Percentiles rank a stretch among this genome's conserved stretches.
Evolutionary conservation across 2,888 invertebrate species (phyloP).

Genomic region (Meganola albula): DNA sequence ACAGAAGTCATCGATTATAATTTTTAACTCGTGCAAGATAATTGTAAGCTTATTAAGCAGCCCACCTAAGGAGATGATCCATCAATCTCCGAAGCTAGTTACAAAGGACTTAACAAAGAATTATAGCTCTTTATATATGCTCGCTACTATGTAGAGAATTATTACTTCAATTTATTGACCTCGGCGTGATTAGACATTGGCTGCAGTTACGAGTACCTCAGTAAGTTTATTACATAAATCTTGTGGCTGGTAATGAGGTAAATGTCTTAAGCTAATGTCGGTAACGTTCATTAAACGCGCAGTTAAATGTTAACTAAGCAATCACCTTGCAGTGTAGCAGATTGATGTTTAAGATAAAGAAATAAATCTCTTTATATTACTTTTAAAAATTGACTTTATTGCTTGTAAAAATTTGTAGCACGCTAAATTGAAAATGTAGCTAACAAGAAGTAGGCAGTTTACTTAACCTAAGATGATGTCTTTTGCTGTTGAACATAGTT

Average conservation of each 20-base stretch:
- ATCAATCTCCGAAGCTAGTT: constrained; percentile 65
- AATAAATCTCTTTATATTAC: constrained; percentile 12
- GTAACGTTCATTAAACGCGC: constrained; percentile 43
- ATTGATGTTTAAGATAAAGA: constrained; percentile 22
- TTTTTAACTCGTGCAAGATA: constrained; percentile 41
- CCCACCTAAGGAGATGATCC: constrained; percentile 69
- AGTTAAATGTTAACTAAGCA: constrained; percentile 38
- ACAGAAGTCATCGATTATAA: constrained; percentile 45
- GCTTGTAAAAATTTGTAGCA: no score
- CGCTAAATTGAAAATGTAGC: no score
- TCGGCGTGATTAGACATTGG: constrained; percentile 66
- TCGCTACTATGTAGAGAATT: constrained; percentile 71
- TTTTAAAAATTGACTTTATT: no score
- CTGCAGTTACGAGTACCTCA: constrained; percentile 39
- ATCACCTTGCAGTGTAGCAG: constrained; percentile 17
- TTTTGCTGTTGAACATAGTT: no score
- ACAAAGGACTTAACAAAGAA: constrained; percentile 69
- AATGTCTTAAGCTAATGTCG: constrained; percentile 45
- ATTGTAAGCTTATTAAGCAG: constrained; percentile 61
- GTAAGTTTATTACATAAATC: constrained; percentile 67
- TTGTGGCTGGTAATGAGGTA: constrained; percentile 45
- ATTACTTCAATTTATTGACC: constrained; percentile 71
- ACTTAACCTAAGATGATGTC: no score
- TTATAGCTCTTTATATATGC: constrained; percentile 62
- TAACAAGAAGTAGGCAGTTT: no score